Percentiles rank a stretch among this genome's conserved stretches.
Conservation (phyloP, 1,140 invertebrate species). For the Orius laevigatus region DNA sequence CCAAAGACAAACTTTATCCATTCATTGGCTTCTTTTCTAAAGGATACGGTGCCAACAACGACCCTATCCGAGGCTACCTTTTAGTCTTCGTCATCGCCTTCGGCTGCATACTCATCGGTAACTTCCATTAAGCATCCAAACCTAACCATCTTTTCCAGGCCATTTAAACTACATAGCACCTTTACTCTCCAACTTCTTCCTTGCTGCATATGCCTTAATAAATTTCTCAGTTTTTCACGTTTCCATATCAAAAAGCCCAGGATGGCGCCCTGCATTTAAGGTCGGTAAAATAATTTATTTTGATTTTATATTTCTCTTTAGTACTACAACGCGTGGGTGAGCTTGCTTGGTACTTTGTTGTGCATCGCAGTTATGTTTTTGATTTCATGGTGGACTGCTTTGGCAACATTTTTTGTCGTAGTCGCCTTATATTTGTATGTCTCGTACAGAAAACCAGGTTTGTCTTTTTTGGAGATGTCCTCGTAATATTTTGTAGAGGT, state of each 20-base stretch:
- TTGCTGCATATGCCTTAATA: slow-evolving; percentile 43
- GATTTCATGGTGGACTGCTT: slow-evolving; percentile 39
- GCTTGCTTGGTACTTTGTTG: slow-evolving; percentile 67
- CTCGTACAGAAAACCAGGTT: slow-evolving; percentile 26
- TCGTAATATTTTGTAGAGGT: slow-evolving; percentile 31
- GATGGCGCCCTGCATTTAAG: slow-evolving; percentile 30
- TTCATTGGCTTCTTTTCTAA: slow-evolving; percentile 52
- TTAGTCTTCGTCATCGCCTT: slow-evolving; percentile 43
- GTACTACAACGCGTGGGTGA: slow-evolving; percentile 94
- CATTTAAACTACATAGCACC: slow-evolving; percentile 40
- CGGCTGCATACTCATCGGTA: slow-evolving; percentile 43
- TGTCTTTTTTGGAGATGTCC: slow-evolving; percentile 4
- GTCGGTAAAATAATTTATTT: slow-evolving; percentile 19
- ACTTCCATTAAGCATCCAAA: slow-evolving; percentile 13
- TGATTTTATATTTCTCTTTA: slow-evolving; percentile 32
- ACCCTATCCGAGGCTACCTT: slow-evolving; percentile 44
- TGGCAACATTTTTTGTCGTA: slow-evolving; percentile 40
- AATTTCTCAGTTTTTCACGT: slow-evolving; percentile 53
- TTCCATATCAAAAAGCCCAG: slow-evolving; percentile 37
- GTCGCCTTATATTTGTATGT: slow-evolving; percentile 36
- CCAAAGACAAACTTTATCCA: slow-evolving; percentile 90
- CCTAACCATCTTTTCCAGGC: slow-evolving; percentile 21
- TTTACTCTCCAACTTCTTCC: slow-evolving; percentile 46
- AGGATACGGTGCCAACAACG: slow-evolving; percentile 43
- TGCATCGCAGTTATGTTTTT: slow-evolving; percentile 64